Conservation (phyloP, 2,888 invertebrate species). For the Agonum fuliginosum region DNA sequence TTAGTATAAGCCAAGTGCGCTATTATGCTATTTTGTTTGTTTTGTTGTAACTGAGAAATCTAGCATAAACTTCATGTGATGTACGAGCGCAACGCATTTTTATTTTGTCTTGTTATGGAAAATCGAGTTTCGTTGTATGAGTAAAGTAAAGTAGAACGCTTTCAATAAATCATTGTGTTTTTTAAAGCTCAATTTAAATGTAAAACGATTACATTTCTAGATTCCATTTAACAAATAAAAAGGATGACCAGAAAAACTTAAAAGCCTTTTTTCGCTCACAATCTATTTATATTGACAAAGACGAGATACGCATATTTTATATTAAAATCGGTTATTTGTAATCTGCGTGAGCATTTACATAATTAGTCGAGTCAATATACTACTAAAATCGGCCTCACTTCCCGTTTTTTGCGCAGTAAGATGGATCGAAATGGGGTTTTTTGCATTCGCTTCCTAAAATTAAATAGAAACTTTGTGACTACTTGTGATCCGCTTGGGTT, state of each 20-base stretch:
- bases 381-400: no score
- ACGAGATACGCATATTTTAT: no score
- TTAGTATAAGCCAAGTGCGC: slow-evolving; percentile 3
- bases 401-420: no score
- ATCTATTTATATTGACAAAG: slow-evolving; percentile 26
- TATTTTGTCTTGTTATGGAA: slow-evolving; percentile 14
- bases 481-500: no score
- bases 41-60: slow-evolving; percentile 9
- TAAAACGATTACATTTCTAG: slow-evolving; percentile 25
- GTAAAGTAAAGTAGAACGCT: slow-evolving; percentile 19
- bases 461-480: no score
- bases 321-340: no score
- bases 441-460: no score
- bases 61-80: not conserved
- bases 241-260: not conserved
- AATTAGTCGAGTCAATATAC: no score
- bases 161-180: slow-evolving; percentile 19
- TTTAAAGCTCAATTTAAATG: slow-evolving; percentile 34
- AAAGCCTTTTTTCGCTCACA: not conserved
- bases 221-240: not conserved
- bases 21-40: not conserved
- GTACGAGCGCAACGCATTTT: slow-evolving; percentile 6
- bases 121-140: slow-evolving; percentile 17
- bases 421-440: no score
- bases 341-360: no score